phyloP scores from a whole-genome alignment of 2,113 vertebrate genomes.

The Brienomyrus longianalis region DNA sequence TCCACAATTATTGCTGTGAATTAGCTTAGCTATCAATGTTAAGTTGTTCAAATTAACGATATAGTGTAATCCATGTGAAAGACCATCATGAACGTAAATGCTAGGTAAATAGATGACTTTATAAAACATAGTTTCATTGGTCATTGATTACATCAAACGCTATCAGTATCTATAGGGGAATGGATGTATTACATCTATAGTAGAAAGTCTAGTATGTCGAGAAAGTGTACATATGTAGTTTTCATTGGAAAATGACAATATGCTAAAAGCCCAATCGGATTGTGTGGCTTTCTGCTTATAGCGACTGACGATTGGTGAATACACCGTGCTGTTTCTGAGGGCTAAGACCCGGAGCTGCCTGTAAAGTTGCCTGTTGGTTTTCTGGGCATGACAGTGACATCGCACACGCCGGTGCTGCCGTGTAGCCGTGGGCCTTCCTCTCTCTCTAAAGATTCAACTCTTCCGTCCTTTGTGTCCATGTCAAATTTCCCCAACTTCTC shows the following conservation, averaged over 20 bases:
- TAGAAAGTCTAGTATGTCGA: not conserved
- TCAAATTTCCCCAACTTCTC: not conserved
- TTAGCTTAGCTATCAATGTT: not conserved
- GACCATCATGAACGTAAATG: not conserved
- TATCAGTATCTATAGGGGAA: not conserved
- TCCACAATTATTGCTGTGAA: not conserved
- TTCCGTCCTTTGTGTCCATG: not conserved
- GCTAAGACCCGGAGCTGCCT: not conserved
- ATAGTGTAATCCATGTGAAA: not conserved
- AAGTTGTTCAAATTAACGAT: not conserved
- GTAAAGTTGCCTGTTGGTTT: not conserved
- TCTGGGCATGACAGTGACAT: not conserved
- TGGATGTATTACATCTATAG: not conserved
- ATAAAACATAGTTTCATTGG: not conserved
- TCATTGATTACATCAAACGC: not conserved
- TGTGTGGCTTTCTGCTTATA: not conserved
- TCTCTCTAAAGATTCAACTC: not conserved
- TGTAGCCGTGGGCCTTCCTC: not conserved
- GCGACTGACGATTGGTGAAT: not conserved
- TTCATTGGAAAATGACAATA: not conserved
- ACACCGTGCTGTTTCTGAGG: not conserved
- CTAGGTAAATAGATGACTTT: not conserved
- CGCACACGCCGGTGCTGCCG: not conserved
- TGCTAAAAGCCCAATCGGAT: not conserved
- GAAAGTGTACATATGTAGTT: not conserved